These are phyloP conservation scores for Lasioglossum figueresi DNA, from an alignment of 2,888 invertebrate genomes.

Conservation along the genomic window DNA sequence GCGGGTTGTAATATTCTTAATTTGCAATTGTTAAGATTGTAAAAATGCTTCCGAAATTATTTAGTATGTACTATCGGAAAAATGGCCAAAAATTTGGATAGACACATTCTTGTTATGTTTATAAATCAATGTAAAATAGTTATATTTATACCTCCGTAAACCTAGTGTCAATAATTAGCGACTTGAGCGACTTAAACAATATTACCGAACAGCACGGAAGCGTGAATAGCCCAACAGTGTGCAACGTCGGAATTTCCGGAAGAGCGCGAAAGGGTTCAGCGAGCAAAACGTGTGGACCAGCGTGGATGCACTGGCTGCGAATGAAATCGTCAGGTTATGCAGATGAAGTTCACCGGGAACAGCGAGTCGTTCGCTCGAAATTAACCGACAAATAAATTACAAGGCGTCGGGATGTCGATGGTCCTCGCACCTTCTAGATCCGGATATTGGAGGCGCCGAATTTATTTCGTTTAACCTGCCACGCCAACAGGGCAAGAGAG, in stretches of 20 bases:
- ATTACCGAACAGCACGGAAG: too few relatives aligned
- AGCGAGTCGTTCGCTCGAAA: slow-evolving; percentile 15
- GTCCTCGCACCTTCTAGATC: not conserved
- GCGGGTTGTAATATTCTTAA: too few relatives aligned
- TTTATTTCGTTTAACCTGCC: slow-evolving; percentile 52
- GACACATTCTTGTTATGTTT: too few relatives aligned
- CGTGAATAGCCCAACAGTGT: too few relatives aligned
- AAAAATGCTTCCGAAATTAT: too few relatives aligned
- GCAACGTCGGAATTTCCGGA: not conserved
- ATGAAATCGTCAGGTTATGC: slow-evolving; percentile 15
- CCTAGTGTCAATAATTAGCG: too few relatives aligned
- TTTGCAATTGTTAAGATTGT: too few relatives aligned
- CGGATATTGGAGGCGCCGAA: slow-evolving; percentile 43
- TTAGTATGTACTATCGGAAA: too few relatives aligned
- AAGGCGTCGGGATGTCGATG: slow-evolving; percentile 10
- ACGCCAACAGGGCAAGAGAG: not conserved
- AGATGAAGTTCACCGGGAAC: slow-evolving; percentile 10
- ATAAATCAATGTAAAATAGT: too few relatives aligned
- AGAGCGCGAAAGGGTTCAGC: not conserved
- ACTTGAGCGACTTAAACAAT: too few relatives aligned
- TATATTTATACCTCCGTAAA: too few relatives aligned
- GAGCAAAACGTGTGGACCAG: not conserved
- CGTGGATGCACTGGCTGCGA: not conserved
- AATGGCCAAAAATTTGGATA: too few relatives aligned
- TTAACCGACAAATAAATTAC: slow-evolving; percentile 26